phyloP scores from a whole-genome alignment of 2,888 invertebrate genomes.

The Sipha maydis region DNA sequence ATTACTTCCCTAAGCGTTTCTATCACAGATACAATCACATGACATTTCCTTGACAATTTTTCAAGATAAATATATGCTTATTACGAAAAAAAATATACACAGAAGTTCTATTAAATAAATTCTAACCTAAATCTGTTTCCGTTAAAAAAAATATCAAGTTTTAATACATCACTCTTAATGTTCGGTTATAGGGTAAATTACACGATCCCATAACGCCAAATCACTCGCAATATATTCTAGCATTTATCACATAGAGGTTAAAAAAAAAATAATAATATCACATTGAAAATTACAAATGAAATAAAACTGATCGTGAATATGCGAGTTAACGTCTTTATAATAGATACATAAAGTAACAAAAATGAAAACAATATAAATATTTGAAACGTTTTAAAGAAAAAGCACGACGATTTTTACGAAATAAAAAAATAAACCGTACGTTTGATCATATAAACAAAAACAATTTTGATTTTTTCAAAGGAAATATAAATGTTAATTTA shows the following conservation, averaged over 20 bases:
- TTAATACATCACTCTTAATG: conserved; percentile 6
- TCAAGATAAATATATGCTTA: conserved; percentile 60
- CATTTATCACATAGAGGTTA: conserved; percentile 52
- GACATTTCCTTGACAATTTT: conserved; percentile 58
- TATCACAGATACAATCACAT: conserved; percentile 61
- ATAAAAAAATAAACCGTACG: conserved; percentile 51
- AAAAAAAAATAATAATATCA: conserved; percentile 46
- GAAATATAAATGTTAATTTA: conserved; percentile 60
- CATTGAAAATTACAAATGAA: conserved; percentile 55
- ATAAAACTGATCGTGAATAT: conserved; percentile 50
- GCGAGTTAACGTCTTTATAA: conserved; percentile 21
- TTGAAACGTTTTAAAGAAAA: conserved; percentile 49
- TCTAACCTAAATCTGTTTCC: conserved; percentile 42
- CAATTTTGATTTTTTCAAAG: conserved; percentile 57
- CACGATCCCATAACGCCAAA: conserved; percentile 7
- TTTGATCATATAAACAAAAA: conserved; percentile 57
- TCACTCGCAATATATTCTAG: conserved; percentile 33
- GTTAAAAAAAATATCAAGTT: conserved; percentile 41
- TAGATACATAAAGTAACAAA: conserved; percentile 50
- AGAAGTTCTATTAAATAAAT: conserved; percentile 44
- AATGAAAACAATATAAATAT: conserved; percentile 56
- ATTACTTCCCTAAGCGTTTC: conserved; percentile 55
- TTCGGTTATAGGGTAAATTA: background rate
- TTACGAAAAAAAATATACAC: conserved; percentile 46
- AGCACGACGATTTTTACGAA: conserved; percentile 32